A percentile compares a stretch with the other conserved stretches of the same genome.
phyloP scores from a whole-genome alignment of 1,140 invertebrate species.

The Sitophilus oryzae region DNA sequence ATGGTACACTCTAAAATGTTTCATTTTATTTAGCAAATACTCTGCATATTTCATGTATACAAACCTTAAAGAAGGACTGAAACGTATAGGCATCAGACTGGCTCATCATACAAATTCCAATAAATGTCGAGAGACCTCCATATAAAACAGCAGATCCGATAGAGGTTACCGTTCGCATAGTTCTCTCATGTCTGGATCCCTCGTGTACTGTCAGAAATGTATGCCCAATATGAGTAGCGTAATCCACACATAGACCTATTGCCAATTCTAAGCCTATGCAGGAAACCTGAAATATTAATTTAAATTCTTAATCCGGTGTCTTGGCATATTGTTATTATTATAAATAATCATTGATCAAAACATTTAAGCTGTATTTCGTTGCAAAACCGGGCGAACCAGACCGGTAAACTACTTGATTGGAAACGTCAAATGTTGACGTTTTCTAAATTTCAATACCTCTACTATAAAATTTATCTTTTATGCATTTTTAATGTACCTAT shows the following conservation, averaged over 20 bases:
- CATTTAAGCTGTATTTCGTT: too few species aligned
- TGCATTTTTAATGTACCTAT: too few species aligned
- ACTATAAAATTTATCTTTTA: too few species aligned
- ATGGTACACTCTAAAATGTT: not conserved
- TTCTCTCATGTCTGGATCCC: slow-evolving; percentile 55
- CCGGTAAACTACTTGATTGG: too few species aligned
- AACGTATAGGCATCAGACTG: slow-evolving; percentile 75
- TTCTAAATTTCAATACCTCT: too few species aligned
- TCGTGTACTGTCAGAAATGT: slow-evolving; percentile 59
- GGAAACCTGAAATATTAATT: slow-evolving; percentile 50
- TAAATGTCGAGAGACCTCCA: slow-evolving; percentile 72
- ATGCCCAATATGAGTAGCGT: slow-evolving; percentile 83
- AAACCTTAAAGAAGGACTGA: slow-evolving; percentile 70
- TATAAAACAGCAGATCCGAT: slow-evolving; percentile 76
- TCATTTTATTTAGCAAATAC: not conserved
- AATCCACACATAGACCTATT: slow-evolving; percentile 85
- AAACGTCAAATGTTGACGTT: too few species aligned
- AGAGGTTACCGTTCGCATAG: slow-evolving; percentile 62
- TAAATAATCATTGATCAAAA: too few species aligned
- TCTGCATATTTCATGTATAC: not conserved
- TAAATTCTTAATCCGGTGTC: too few species aligned
- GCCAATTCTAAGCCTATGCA: slow-evolving; percentile 78
- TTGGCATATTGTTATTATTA: too few species aligned
- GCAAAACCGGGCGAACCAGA: too few species aligned
- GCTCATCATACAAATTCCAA: slow-evolving; percentile 67